Evolutionary conservation across 1,140 invertebrate species (phyloP), one percentile per base, ranked within the genome.

Genomic region (Yoshiicerus persimilis): DNA sequence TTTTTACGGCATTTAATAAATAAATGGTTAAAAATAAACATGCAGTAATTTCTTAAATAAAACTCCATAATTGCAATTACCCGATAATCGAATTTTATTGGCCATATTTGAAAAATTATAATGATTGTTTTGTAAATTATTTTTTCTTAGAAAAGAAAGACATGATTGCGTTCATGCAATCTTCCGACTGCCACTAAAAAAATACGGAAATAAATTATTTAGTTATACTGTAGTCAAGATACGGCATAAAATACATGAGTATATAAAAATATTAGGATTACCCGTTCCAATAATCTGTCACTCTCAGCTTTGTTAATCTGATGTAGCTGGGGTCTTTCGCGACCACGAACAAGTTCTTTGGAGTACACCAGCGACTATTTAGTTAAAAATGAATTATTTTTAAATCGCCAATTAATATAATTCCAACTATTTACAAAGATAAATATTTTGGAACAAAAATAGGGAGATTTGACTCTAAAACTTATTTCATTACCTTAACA

Each of bases 131-230:
- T n/a, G n/a, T n/a, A 1, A 16, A 16, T 70, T 16, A 70, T 75
- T 90, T 91, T n/a, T 91, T 92, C 41, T 92, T 87, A 39, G 89
- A 89, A 62, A 94, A 92, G 90, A 95, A 95, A 34, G 92, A 93
- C 92, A 93, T 93, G 75, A 95, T 93, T 38, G 95, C 94, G 84
- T 93, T 92, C 86, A 93, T 92, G 88, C 95, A 95, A 89, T 95
- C 95, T 56, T 94, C 92, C 0, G 94, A 94, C 86, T 93, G 92
- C 95, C 95, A 95, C 25, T 56, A n/a, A 56, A 47, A 20, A 47
- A 20, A 4, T n/a, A 20, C 16, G 4, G 1, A 8, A 47, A 11
- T 47, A 47, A 47, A 41, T 41, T 41, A 41, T 11, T 20, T 47
- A 47, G 1, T 4, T 47, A 47, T 20, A 47, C 11, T 2, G 4